Evolutionary conservation across 2,113 vertebrate species (phyloP).

Genomic region (Podiceps cristatus): DNA sequence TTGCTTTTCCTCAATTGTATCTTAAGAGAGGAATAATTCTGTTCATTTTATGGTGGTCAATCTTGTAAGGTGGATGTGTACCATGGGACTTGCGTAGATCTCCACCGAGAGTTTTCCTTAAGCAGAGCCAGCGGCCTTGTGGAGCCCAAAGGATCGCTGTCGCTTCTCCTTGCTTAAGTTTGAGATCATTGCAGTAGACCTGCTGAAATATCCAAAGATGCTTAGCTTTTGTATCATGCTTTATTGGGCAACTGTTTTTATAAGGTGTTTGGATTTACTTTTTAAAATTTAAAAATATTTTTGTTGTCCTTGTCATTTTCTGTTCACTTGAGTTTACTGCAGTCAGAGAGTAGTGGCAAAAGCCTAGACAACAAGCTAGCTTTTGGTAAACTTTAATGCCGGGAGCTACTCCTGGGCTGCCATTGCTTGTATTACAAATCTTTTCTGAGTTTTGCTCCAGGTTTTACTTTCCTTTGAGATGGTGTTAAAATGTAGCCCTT

Average conservation of each 20-base stretch:
- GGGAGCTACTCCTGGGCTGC: not conserved
- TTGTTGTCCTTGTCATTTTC: not conserved
- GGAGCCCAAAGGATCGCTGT: not conserved
- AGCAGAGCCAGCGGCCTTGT: not conserved
- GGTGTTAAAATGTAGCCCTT: not conserved
- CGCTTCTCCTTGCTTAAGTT: not conserved
- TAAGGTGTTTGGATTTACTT: not conserved
- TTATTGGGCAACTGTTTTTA: not conserved
- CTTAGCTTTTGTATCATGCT: not conserved
- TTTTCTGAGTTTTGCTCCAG: not conserved
- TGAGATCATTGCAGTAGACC: not conserved
- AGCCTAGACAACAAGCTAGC: not conserved
- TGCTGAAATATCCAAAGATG: not conserved
- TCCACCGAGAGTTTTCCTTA: not conserved
- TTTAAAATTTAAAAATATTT: not conserved
- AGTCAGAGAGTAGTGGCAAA: not conserved
- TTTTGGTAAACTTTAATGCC: not conserved
- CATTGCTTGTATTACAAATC: not conserved
- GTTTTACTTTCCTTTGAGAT: not conserved
- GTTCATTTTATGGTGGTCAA: not conserved
- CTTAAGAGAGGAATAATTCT: not conserved
- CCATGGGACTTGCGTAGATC: not conserved
- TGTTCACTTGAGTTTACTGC: not conserved
- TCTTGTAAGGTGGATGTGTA: not conserved
- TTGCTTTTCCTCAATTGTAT: not conserved